Conservation (phyloP, 2,888 invertebrate genomes). For the Lissocephala sabroskyi region DNA sequence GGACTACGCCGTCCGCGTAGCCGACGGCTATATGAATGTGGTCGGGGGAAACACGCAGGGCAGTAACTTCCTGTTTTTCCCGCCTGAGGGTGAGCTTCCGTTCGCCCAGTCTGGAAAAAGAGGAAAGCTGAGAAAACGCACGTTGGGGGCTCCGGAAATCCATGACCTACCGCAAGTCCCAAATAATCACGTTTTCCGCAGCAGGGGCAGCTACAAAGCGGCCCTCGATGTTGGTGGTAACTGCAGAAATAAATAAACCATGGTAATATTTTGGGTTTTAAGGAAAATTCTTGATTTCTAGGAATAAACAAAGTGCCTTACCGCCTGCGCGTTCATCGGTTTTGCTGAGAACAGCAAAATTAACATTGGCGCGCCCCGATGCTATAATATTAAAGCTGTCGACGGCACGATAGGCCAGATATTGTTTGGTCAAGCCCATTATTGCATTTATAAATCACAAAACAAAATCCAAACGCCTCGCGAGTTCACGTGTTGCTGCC, state of each 20-base stretch:
- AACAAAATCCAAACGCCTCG: conserved; percentile 9
- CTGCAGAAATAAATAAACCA: conserved; percentile 85
- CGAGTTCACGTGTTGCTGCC: conserved; percentile 50
- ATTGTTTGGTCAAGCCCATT: conserved; percentile 95
- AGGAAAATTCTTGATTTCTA: too few species aligned
- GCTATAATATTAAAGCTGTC: conserved; percentile 92
- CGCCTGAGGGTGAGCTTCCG: conserved; percentile 86
- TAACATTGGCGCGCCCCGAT: conserved; percentile 84
- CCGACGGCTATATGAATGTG: conserved; percentile 90
- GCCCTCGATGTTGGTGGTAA: conserved; percentile 83
- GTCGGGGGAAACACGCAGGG: conserved; percentile 83
- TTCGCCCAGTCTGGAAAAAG: conserved; percentile 64
- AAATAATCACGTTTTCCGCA: conserved; percentile 93
- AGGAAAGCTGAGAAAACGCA: not conserved
- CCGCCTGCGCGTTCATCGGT: too few species aligned
- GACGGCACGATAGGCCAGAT: conserved; percentile 87
- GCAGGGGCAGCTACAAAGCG: conserved; percentile 92
- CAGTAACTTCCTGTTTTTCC: conserved; percentile 85
- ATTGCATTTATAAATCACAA: conserved; percentile 36
- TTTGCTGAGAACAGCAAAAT: conserved; percentile 84
- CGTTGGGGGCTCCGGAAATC: conserved; percentile 13
- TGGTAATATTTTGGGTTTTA: too few species aligned
- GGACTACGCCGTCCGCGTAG: conserved; percentile 90
- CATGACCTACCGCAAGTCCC: conserved; percentile 90
- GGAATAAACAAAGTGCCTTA: too few species aligned